phyloP scores from a whole-genome alignment of 2,113 vertebrate genomes.

The Thamnaconus septentrionalis region DNA sequence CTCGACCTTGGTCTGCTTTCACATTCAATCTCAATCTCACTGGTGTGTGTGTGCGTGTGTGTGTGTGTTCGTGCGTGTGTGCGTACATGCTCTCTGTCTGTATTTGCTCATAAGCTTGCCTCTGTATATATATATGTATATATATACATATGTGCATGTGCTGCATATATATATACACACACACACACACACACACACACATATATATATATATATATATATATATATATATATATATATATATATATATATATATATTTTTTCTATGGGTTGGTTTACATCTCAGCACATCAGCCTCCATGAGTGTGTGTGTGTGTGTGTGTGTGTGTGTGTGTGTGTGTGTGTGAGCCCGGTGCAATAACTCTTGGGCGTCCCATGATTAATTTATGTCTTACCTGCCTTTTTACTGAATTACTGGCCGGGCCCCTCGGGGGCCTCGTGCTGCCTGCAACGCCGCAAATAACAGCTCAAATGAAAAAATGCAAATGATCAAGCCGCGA shows the following conservation, averaged over 20 bases:
- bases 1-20: slow-evolving; percentile 62
- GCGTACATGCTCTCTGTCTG: slow-evolving; percentile 9
- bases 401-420: slow-evolving; percentile 72
- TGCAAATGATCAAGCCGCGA: slow-evolving; percentile 70
- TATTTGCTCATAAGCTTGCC: background rate
- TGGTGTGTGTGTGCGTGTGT: slow-evolving; percentile 31
- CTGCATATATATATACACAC: no score
- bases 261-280: no score
- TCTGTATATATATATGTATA: no score
- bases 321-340: background rate
- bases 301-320: slow-evolving; percentile 18
- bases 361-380: slow-evolving; percentile 65
- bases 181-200: no score
- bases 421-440: slow-evolving; percentile 52
- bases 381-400: slow-evolving; percentile 76
- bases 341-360: slow-evolving; percentile 43
- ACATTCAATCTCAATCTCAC: slow-evolving; percentile 54
- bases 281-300: background rate
- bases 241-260: no score
- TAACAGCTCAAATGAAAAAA: slow-evolving; percentile 77
- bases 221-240: no score
- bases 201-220: no score
- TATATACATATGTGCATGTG: no score
- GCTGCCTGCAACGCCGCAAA: slow-evolving; percentile 71
- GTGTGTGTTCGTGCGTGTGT: slow-evolving; percentile 1